These are phyloP conservation scores for Aphelinus certus DNA, from an alignment of 1,140 invertebrate species.

Conservation along the genomic window DNA sequence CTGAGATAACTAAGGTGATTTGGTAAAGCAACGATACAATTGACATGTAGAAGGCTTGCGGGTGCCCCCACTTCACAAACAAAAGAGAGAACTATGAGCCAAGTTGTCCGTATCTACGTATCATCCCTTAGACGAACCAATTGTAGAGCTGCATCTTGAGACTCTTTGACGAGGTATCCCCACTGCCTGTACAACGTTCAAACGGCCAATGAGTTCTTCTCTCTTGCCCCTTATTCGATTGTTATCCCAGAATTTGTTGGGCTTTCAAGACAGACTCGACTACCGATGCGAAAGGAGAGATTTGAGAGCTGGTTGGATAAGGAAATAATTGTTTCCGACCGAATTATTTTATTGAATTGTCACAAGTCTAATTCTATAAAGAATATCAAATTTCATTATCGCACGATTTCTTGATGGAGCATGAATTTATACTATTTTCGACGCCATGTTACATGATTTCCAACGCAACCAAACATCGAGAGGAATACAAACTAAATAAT, in stretches of 20 bases:
- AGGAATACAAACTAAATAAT: too few relatives aligned
- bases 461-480: too few relatives aligned
- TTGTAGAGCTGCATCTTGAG: slow-evolving; percentile 11
- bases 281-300: background rate
- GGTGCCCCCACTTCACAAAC: too few relatives aligned
- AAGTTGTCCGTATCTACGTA: background rate
- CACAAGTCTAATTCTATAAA: too few relatives aligned
- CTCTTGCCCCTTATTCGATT: background rate
- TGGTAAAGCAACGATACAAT: too few relatives aligned
- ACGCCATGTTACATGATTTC: too few relatives aligned
- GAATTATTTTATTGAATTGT: background rate
- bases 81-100: background rate
- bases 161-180: slow-evolving; percentile 10
- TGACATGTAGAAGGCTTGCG: too few relatives aligned
- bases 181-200: background rate
- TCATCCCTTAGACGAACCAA: background rate
- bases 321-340: background rate
- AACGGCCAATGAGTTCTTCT: background rate
- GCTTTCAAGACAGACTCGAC: background rate
- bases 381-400: too few relatives aligned
- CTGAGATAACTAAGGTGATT: too few relatives aligned
- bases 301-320: background rate
- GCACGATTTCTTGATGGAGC: too few relatives aligned
- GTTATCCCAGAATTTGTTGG: background rate
- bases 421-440: too few relatives aligned